Percentiles rank a stretch among this genome's conserved stretches.
Evolutionary conservation across 1,140 invertebrate genomes (phyloP).

Genomic region (Tachypleus tridentatus): DNA sequence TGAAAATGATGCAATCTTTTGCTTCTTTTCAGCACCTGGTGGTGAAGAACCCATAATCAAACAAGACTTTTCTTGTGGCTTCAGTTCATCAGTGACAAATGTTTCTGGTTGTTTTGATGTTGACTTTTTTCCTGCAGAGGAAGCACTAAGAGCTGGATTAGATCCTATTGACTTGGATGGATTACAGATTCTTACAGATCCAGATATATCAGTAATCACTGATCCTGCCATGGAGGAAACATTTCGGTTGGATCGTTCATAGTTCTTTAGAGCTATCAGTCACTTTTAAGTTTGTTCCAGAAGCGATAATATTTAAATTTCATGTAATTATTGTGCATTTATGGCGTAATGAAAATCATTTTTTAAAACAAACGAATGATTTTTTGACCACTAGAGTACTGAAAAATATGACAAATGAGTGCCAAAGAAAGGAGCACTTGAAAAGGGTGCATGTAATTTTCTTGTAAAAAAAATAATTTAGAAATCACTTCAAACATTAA

Average conservation of each 20-base stretch:
- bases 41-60: constrained; percentile 39
- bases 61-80: constrained; percentile 46
- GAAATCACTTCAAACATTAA: too few relatives aligned
- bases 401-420: too few relatives aligned
- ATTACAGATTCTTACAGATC: constrained; percentile 69
- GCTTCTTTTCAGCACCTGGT: constrained; percentile 42
- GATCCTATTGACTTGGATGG: constrained; percentile 65
- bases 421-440: too few relatives aligned
- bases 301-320: too few relatives aligned
- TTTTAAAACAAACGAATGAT: too few relatives aligned
- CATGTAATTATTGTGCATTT: too few relatives aligned
- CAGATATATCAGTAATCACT: constrained; percentile 29
- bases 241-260: constrained; percentile 59
- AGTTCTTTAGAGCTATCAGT: neutral
- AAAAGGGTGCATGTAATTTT: too few relatives aligned
- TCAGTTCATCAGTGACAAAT: constrained; percentile 39
- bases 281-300: too few relatives aligned
- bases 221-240: constrained; percentile 69
- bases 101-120: constrained; percentile 44
- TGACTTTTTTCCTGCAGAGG: constrained; percentile 50
- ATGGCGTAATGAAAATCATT: too few relatives aligned
- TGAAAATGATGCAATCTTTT: neutral
- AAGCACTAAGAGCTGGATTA: constrained; percentile 51
- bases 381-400: too few relatives aligned
- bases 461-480: too few relatives aligned